These are phyloP conservation scores for Xestia ashworthii DNA, from an alignment of 2,888 invertebrate genomes.

Conservation along the genomic window DNA sequence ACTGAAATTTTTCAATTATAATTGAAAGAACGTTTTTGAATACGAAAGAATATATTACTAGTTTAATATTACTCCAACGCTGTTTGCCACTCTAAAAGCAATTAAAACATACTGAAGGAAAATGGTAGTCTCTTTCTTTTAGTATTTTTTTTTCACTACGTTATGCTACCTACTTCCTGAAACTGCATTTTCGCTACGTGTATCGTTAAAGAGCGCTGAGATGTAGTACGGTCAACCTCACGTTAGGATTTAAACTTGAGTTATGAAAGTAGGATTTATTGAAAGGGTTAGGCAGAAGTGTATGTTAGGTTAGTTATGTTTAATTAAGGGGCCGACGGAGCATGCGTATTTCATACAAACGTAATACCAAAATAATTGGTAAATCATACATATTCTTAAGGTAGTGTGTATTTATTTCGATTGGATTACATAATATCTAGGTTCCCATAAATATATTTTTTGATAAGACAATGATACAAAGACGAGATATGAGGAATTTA, in stretches of 20 bases:
- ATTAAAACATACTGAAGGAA: slow-evolving; percentile 19
- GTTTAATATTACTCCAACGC: slow-evolving; percentile 14
- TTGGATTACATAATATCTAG: too few relatives aligned
- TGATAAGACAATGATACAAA: too few relatives aligned
- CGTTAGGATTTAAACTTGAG: not conserved
- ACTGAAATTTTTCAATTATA: slow-evolving; percentile 16
- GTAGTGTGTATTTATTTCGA: too few relatives aligned
- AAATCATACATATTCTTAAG: too few relatives aligned
- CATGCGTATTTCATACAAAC: too few relatives aligned
- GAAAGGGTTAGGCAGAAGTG: not conserved
- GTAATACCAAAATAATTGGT: too few relatives aligned
- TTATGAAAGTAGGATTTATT: not conserved
- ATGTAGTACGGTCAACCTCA: not conserved
- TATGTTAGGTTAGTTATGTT: not conserved
- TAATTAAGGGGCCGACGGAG: not conserved
- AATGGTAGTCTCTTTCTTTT: slow-evolving; percentile 12
- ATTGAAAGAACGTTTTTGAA: not conserved
- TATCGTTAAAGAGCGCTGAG: not conserved
- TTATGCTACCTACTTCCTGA: slow-evolving; percentile 23
- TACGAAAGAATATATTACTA: slow-evolving; percentile 11
- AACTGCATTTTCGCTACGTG: slow-evolving; percentile 16
- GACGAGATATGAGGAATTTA: too few relatives aligned
- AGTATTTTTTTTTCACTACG: slow-evolving; percentile 18
- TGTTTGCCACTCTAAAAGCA: slow-evolving; percentile 26
- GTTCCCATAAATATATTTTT: too few relatives aligned